Percentiles rank a stretch among this genome's conserved stretches.
Evolutionary conservation across 2,888 invertebrate species (phyloP).

Genomic region (Eupithecia vulgata): DNA sequence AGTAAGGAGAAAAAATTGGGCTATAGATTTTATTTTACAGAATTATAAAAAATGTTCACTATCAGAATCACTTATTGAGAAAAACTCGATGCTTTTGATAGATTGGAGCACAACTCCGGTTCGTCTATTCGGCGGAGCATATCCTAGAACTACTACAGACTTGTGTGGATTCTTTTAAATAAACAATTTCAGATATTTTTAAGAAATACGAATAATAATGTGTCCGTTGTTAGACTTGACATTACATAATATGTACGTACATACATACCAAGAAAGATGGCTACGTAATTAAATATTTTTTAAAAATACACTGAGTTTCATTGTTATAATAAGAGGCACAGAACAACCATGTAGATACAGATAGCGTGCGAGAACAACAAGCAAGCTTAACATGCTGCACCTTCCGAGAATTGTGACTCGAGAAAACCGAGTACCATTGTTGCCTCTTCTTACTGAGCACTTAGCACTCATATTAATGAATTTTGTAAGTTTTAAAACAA

Average conservation of each 20-base stretch:
- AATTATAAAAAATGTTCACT: slow-evolving; percentile 74
- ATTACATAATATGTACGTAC: neutral
- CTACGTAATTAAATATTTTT: neutral
- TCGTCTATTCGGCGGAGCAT: slow-evolving; percentile 87
- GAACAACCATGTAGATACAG: neutral
- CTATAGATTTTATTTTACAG: slow-evolving; percentile 67
- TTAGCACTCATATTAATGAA: no score
- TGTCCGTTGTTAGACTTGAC: neutral
- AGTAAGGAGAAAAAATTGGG: slow-evolving; percentile 63
- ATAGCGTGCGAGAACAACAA: neutral
- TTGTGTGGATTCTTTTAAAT: slow-evolving; percentile 83
- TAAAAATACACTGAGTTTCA: neutral
- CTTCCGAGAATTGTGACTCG: neutral
- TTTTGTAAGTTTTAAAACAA: no score
- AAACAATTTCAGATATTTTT: neutral
- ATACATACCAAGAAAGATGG: neutral
- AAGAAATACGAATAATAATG: neutral
- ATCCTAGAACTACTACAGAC: slow-evolving; percentile 83
- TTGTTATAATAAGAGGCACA: neutral
- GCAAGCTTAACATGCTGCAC: neutral
- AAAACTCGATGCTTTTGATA: slow-evolving; percentile 72
- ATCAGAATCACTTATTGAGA: slow-evolving; percentile 59
- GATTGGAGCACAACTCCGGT: slow-evolving; percentile 88
- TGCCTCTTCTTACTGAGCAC: neutral
- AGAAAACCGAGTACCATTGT: neutral